These are phyloP conservation scores for Salvelinus namaycush DNA, from an alignment of 2,113 vertebrate genomes.

Conservation along the genomic window DNA sequence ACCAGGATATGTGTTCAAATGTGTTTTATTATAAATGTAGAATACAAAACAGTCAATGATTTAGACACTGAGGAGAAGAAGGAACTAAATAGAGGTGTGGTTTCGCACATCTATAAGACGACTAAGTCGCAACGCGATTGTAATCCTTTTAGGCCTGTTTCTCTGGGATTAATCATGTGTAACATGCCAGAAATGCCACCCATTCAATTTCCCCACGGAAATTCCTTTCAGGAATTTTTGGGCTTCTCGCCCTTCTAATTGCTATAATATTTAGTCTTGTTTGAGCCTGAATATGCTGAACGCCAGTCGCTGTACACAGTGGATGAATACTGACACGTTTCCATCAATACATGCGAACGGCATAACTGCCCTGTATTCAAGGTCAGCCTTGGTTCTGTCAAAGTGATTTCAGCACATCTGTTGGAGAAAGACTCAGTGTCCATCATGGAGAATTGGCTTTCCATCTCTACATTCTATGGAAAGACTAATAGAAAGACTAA, in stretches of 20 bases:
- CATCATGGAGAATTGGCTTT: slow-evolving; percentile 18
- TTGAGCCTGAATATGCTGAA: not conserved
- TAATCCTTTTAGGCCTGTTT: too few relatives aligned
- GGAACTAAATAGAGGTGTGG: too few relatives aligned
- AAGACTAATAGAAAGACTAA: not conserved
- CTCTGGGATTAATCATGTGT: too few relatives aligned
- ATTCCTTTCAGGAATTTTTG: not conserved
- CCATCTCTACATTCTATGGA: not conserved
- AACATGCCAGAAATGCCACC: not conserved
- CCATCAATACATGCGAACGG: not conserved
- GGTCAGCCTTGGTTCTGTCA: slow-evolving; percentile 20
- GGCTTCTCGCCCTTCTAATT: not conserved
- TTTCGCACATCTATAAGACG: too few relatives aligned
- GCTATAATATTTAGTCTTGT: not conserved
- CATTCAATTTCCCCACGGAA: not conserved
- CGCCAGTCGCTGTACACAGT: slow-evolving; percentile 25
- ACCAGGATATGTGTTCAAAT: too few relatives aligned
- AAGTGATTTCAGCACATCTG: slow-evolving; percentile 33
- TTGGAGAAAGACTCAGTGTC: slow-evolving; percentile 16
- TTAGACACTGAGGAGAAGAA: too few relatives aligned
- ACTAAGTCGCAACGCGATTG: too few relatives aligned
- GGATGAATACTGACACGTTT: not conserved
- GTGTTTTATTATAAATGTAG: too few relatives aligned
- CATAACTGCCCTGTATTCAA: slow-evolving; percentile 20
- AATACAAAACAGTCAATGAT: too few relatives aligned